A percentile compares a stretch with the other conserved stretches of the same genome.
These are phyloP conservation scores for Pelecanoides urinatrix DNA, from an alignment of 2,113 vertebrate species.

Conservation along the genomic window DNA sequence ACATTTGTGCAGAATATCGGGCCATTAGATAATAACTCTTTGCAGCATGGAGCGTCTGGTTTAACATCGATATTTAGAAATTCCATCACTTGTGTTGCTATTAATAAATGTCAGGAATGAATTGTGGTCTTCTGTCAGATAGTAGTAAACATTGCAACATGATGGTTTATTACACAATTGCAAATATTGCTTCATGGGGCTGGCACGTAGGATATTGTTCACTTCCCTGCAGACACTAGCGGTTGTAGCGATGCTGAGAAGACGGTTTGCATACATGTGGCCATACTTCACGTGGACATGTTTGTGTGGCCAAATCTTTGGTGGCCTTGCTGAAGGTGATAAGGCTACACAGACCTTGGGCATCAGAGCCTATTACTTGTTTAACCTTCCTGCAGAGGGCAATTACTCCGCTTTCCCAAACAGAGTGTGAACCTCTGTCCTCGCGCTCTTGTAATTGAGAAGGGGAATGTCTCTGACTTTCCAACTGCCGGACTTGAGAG, in stretches of 20 bases:
- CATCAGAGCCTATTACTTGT: neutral
- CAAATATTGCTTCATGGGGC: neutral
- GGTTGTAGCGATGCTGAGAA: accelerated
- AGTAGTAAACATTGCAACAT: accelerated
- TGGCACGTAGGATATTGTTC: accelerated
- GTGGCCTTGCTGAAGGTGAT: conserved; percentile 13
- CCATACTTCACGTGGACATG: accelerated
- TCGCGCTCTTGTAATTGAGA: neutral
- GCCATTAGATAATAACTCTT: neutral
- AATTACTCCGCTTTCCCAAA: neutral
- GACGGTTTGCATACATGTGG: neutral
- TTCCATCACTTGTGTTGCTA: neutral
- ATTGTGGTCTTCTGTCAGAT: neutral
- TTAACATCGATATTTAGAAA: neutral
- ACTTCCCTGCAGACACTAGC: accelerated
- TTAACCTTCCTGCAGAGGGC: conserved; percentile 18
- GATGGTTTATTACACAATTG: neutral
- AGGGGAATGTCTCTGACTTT: neutral
- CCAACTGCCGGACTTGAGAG: neutral
- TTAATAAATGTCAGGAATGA: neutral
- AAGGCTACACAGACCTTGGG: neutral
- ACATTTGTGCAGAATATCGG: neutral
- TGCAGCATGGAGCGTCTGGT: neutral
- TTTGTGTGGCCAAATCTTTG: neutral
- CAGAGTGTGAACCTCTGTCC: neutral